phyloP scores from a whole-genome alignment of 2,797 vertebrate species.

The Tapirus indicus region DNA sequence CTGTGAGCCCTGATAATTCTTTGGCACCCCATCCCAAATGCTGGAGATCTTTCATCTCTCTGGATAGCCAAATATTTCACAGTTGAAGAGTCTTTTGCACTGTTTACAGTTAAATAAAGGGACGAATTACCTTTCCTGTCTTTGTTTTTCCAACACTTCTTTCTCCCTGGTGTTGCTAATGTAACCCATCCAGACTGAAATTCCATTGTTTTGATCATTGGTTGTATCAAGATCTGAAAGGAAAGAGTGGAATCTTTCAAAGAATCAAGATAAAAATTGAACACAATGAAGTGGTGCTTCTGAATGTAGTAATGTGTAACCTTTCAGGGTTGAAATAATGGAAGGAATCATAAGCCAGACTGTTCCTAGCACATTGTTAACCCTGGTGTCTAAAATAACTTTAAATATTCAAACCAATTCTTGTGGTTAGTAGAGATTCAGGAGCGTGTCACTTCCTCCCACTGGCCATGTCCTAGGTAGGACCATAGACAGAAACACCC shows the following conservation, averaged over 20 bases:
- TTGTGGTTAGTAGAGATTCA: neutral
- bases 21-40: neutral
- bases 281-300: neutral
- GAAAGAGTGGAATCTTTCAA: neutral
- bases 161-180: neutral
- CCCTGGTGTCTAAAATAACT: neutral
- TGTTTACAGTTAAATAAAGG: slow-evolving; percentile 52
- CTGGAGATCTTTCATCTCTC: slow-evolving; percentile 23
- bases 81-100: neutral
- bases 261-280: neutral
- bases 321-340: neutral
- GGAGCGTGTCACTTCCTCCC: neutral
- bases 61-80: slow-evolving; percentile 12
- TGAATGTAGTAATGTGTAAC: neutral
- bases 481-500: neutral
- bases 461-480: neutral
- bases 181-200: neutral
- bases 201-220: neutral
- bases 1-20: slow-evolving; percentile 50
- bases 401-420: neutral
- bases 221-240: neutral
- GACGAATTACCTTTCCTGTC: neutral
- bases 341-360: neutral
- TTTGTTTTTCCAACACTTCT: slow-evolving; percentile 9
- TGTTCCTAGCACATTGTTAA: neutral